Evolutionary conservation across 1,140 invertebrate species (phyloP).

Genomic region (Helicorthomorpha holstii): DNA sequence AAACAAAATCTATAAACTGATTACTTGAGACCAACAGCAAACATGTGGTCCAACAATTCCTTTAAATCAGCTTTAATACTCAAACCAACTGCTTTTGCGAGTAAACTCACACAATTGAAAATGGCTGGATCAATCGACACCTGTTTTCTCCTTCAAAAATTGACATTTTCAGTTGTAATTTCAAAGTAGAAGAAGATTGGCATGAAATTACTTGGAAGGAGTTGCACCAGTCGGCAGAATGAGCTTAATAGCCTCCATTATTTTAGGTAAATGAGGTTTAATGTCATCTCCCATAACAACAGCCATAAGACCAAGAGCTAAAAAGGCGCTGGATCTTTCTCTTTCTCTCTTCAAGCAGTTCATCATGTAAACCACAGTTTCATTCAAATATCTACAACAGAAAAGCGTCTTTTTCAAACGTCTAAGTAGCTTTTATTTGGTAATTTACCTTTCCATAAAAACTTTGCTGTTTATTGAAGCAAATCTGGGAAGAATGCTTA

Average conservation of each 20-base stretch:
- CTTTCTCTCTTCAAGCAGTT: constrained; percentile 55
- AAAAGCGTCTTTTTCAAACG: no score
- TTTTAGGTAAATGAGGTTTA: constrained; percentile 54
- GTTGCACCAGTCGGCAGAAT: constrained; percentile 53
- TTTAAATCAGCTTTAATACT: constrained; percentile 56
- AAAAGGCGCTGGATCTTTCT: constrained; percentile 68
- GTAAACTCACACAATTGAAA: constrained; percentile 84
- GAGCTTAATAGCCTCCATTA: constrained; percentile 70
- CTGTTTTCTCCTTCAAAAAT: background rate
- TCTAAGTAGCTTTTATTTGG: no score
- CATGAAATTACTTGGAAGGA: constrained; percentile 11
- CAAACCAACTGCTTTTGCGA: constrained; percentile 67
- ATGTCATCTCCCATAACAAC: constrained; percentile 75
- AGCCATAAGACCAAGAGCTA: constrained; percentile 74
- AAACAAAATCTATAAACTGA: background rate
- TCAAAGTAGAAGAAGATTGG: no score
- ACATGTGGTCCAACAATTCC: constrained; percentile 77
- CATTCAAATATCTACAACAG: constrained; percentile 44
- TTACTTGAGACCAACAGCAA: constrained; percentile 59
- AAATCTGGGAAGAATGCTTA: constrained; percentile 79
- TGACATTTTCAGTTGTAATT: no score
- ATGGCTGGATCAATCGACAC: constrained; percentile 60
- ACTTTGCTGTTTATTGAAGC: constrained; percentile 76
- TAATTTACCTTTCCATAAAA: constrained; percentile 38
- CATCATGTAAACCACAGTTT: constrained; percentile 61